Base-by-base conservation (phyloP, 1,140 invertebrate species). In the Paralvinella palmiformis region DNA sequence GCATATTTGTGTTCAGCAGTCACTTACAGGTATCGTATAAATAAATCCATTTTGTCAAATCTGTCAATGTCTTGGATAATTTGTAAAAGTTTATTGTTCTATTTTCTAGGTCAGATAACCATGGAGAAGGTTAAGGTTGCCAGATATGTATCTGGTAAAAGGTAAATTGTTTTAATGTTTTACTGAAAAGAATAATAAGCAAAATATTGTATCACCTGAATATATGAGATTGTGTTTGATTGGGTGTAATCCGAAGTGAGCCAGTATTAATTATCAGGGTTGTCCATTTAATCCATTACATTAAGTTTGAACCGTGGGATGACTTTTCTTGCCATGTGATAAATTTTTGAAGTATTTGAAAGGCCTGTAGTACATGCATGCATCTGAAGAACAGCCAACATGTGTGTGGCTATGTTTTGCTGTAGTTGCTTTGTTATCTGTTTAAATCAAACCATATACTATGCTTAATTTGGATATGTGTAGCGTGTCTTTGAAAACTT, bases 51-150 rank as follows among this genome's bases (percentile, higher is more conserved):
- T 44, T 44, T 44, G 37, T 44, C n/a, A n/a, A 44, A 44, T 44
- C n/a, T 15, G 1, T 44, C 37, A 44, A 13, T 15, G 13, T 44
- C 27, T 22, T 1, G 20, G 48, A 10, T 52, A 27, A 29, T 52
- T 7, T 15, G 7, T 22, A 52, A 1, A 29, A 52, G 17, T 52
- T 13, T 27, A 48, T 52, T 52, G 24, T 15, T 52, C 24, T 52
- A 27, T 52, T 57, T 10, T 57, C 29, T 62, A 79, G 79, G 78
- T 65, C 73, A 79, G 44, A 24, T 82, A 32, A 73, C 74, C 22
- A 84, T 83, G 82, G 79, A 84, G 66, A 83, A 83, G 63, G 83
- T 84, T 15, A 84, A 83, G 69, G 83, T 84, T 27, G 74, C 74
- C 63, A 72, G 83, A 63, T 83, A 84, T 72, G 80, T 84, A 22